Conservation (phyloP, 2,113 vertebrate species). For the Nothoprocta pentlandii region DNA sequence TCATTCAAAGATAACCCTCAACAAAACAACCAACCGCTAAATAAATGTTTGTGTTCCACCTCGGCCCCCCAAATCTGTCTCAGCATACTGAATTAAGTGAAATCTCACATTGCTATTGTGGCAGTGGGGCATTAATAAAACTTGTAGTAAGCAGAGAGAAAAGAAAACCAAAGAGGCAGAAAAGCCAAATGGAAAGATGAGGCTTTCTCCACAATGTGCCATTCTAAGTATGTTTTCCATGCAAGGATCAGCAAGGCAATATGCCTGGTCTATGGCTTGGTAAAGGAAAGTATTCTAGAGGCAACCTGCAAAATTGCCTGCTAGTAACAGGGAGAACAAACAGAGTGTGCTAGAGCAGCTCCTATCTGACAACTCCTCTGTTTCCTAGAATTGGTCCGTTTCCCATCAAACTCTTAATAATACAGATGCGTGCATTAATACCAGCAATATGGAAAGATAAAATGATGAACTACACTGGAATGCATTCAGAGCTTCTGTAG, state of each 20-base stretch:
- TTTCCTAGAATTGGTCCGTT: background rate
- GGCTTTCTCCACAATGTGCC: background rate
- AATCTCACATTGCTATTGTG: background rate
- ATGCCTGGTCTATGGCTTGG: background rate
- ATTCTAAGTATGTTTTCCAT: background rate
- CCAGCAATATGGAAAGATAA: background rate
- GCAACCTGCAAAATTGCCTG: background rate
- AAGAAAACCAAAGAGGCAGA: background rate
- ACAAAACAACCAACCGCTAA: background rate
- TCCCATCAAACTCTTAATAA: background rate
- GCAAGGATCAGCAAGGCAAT: background rate
- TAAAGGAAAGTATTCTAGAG: background rate
- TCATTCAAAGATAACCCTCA: background rate
- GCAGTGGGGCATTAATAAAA: background rate
- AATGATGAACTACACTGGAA: background rate
- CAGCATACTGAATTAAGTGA: background rate
- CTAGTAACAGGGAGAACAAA: background rate
- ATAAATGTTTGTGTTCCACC: background rate
- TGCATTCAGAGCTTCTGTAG: background rate
- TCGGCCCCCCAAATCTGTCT: background rate
- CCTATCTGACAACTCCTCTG: background rate
- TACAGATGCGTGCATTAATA: fast-evolving
- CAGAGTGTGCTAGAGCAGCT: background rate
- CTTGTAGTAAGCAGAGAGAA: background rate
- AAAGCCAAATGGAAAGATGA: background rate